These are phyloP conservation scores for Ptilodon capucinus DNA, from an alignment of 2,888 invertebrate genomes.

Conservation along the genomic window DNA sequence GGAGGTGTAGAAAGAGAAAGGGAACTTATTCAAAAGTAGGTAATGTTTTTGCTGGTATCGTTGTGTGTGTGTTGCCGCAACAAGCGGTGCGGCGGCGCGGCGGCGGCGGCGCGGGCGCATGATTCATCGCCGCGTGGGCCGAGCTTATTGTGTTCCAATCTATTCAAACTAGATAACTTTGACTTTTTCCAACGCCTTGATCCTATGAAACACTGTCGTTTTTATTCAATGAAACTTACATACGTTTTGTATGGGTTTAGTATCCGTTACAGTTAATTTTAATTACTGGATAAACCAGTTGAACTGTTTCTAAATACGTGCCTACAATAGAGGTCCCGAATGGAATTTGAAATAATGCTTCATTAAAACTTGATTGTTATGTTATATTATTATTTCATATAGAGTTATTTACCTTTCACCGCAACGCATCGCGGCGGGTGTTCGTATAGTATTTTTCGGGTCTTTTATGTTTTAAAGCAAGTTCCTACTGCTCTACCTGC, in stretches of 20 bases:
- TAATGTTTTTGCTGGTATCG: constrained; percentile 79
- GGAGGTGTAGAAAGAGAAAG: constrained; percentile 81
- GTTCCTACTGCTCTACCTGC: constrained; percentile 48
- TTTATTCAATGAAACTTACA: constrained; percentile 32
- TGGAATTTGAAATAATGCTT: constrained; percentile 57
- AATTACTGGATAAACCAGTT: constrained; percentile 29
- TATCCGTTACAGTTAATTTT: constrained; percentile 36
- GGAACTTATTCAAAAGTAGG: constrained; percentile 81
- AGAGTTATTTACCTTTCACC: constrained; percentile 63
- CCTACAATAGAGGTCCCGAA: constrained; percentile 45
- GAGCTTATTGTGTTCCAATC: constrained; percentile 73
- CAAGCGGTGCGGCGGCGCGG: too few relatives aligned
- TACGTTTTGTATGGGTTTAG: constrained; percentile 17
- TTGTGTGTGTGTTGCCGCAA: constrained; percentile 56
- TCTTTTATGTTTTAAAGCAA: constrained; percentile 45
- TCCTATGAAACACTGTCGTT: constrained; percentile 43
- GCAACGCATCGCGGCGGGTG: constrained; percentile 33
- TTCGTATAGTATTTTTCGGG: constrained; percentile 28
- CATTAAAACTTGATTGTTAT: constrained; percentile 71
- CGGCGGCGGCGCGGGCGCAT: constrained; percentile 60
- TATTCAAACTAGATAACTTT: constrained; percentile 63
- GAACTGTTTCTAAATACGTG: constrained; percentile 35
- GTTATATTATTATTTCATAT: constrained; percentile 35
- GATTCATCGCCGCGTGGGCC: constrained; percentile 78
- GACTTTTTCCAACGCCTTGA: constrained; percentile 64